Percentiles rank a stretch among this genome's conserved stretches.
Evolutionary conservation across 2,888 invertebrate species (phyloP).

Genomic region (Ormyrus rosae): DNA sequence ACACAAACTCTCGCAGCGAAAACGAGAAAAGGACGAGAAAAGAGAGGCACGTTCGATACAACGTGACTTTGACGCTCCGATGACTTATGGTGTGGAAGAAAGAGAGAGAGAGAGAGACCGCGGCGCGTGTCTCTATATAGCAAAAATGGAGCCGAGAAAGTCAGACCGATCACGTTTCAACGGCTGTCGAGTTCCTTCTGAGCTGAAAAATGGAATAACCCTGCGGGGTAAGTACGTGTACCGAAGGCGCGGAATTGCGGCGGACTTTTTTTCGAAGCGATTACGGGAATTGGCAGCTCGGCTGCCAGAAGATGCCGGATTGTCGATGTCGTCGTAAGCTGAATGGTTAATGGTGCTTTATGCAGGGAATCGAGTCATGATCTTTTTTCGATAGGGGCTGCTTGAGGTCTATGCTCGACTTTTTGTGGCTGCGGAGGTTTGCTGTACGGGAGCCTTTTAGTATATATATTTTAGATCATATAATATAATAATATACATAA

Average conservation of each 20-base stretch:
- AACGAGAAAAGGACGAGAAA: slow-evolving; percentile 41
- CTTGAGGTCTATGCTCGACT: too few species aligned
- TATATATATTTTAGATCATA: too few species aligned
- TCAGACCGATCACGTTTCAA: slow-evolving; percentile 68
- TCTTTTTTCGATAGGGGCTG: too few species aligned
- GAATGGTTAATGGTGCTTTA: slow-evolving; percentile 24
- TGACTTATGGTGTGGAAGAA: slow-evolving; percentile 32
- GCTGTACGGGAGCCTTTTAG: too few species aligned
- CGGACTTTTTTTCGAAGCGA: background rate
- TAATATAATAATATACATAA: too few species aligned
- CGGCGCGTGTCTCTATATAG: slow-evolving; percentile 18
- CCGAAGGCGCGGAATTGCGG: background rate
- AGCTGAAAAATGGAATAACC: slow-evolving; percentile 17
- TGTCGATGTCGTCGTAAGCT: background rate
- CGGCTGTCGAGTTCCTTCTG: slow-evolving; percentile 59
- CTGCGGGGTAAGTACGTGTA: background rate
- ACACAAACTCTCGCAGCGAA: slow-evolving; percentile 3
- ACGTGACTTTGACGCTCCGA: slow-evolving; percentile 28
- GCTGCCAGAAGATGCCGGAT: background rate
- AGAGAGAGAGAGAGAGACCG: too few species aligned
- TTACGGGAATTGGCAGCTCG: slow-evolving; percentile 30
- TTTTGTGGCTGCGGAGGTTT: too few species aligned
- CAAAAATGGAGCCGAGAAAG: slow-evolving; percentile 54
- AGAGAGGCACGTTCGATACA: slow-evolving; percentile 35
- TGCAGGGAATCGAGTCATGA: background rate